Base-by-base conservation (phyloP, 2,888 invertebrate species). In the Lacanobia oleracea region DNA sequence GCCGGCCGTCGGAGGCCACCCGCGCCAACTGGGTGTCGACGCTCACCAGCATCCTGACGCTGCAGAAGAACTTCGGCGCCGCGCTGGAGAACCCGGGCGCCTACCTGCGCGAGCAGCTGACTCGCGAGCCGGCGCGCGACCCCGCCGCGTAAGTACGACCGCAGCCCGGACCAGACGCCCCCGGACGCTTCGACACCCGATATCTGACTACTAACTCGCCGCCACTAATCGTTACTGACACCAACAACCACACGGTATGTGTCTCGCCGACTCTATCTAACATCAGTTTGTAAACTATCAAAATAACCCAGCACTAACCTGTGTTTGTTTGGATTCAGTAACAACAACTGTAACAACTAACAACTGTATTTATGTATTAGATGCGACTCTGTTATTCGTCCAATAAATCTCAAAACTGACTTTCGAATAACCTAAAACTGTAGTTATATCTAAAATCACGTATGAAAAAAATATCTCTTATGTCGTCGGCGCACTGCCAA, bases 81-180 rank as follows among this genome's bases (percentile, higher is more conserved):
- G 99, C 99, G 88, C 98, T 99, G 86, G 99, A 99, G 96, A 99
- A 99, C 94, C 99, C 99, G 45, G 98, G 99, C 78, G 94, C 94
- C 0, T 95, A 94, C 77, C 88, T 94, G 65, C 91, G 93, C 64
- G 94, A 94, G 71, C 91, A 93, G 65, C 87, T 92, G 67, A 91
- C 92, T 57, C 91, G 92, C 66, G 93, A 94, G 74, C 89, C 90
- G 23, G 76, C 88, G 5, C 90, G 91, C 67, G 92, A 93, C 74
- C 89, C 92, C 78, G 87, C 93, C 81, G 91, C 92, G 95, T 95
- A 93, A 95, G 95, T 95, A 92, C 43, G 43, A 43, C 43, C 79
- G 69, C 37, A 51, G 16, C 62, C 45, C 45, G 45, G 66, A 45
- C 45, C 8, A 27, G 18, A 56, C 74, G 54, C 59, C 27, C 50